phyloP scores from a whole-genome alignment of 2,888 invertebrate genomes.

The Eurois occulta region DNA sequence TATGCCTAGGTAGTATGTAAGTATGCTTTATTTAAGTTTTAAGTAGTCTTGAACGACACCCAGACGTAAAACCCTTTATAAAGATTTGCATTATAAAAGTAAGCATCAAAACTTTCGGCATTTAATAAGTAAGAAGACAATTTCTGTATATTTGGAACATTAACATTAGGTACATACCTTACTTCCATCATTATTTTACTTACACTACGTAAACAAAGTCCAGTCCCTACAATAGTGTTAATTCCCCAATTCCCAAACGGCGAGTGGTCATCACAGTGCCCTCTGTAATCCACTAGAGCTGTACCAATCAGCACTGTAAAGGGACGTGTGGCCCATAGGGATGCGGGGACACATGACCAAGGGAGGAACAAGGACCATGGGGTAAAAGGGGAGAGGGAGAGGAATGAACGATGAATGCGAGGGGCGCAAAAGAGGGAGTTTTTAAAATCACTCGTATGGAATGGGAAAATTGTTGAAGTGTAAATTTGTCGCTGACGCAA shows the following conservation, averaged over 20 bases:
- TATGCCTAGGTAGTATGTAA: background rate
- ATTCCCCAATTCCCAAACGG: constrained; percentile 82
- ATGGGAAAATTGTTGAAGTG: constrained; percentile 69
- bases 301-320: constrained; percentile 87
- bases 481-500: constrained; percentile 67
- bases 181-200: background rate
- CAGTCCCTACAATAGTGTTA: constrained; percentile 74
- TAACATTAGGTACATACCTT: background rate
- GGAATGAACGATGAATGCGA: constrained; percentile 68
- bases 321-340: constrained; percentile 72
- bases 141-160: background rate
- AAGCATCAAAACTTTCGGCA: background rate
- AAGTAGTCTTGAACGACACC: background rate
- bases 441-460: constrained; percentile 70
- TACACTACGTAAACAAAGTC: constrained; percentile 10
- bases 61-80: background rate
- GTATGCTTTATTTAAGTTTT: background rate
- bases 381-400: constrained; percentile 44
- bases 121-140: background rate
- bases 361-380: constrained; percentile 45
- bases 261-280: constrained; percentile 84
- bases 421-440: constrained; percentile 66
- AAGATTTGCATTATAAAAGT: background rate
- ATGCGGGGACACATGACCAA: constrained; percentile 53
- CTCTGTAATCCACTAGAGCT: constrained; percentile 86